phyloP scores from a whole-genome alignment of 2,888 invertebrate species.

The Chouioia cunea region DNA sequence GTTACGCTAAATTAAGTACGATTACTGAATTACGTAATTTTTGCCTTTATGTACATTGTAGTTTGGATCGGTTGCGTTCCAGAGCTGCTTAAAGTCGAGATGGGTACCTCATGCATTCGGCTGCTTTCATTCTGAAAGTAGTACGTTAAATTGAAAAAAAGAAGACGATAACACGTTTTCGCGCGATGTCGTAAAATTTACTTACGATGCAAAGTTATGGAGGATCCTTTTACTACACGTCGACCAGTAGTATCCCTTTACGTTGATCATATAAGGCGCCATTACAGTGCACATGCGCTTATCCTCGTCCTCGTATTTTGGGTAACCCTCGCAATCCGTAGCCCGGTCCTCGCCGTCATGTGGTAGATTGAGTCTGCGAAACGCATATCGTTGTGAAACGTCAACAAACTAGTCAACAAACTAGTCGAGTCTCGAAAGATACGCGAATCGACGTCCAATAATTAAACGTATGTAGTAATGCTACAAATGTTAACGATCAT shows the following conservation, averaged over 20 bases:
- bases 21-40: too few relatives aligned
- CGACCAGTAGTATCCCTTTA: conserved; percentile 25
- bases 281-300: conserved; percentile 6
- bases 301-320: background rate
- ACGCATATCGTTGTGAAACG: too few relatives aligned
- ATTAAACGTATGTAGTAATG: too few relatives aligned
- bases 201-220: conserved; percentile 26
- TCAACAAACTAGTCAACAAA: too few relatives aligned
- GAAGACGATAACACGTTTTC: background rate
- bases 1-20: too few relatives aligned
- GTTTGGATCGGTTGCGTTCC: too few relatives aligned
- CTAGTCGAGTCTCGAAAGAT: too few relatives aligned
- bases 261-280: background rate
- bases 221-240: conserved; percentile 21
- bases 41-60: too few relatives aligned
- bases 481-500: too few relatives aligned
- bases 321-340: background rate
- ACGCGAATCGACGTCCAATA: too few relatives aligned
- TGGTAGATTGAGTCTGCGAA: conserved; percentile 15
- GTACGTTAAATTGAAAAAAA: background rate
- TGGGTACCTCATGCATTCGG: conserved; percentile 20
- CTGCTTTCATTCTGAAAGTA: conserved; percentile 12
- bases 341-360: conserved; percentile 9
- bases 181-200: background rate
- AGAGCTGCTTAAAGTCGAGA: background rate